Evolutionary conservation across 1,140 invertebrate species (phyloP).

Genomic region (Euglossa dilemma): DNA sequence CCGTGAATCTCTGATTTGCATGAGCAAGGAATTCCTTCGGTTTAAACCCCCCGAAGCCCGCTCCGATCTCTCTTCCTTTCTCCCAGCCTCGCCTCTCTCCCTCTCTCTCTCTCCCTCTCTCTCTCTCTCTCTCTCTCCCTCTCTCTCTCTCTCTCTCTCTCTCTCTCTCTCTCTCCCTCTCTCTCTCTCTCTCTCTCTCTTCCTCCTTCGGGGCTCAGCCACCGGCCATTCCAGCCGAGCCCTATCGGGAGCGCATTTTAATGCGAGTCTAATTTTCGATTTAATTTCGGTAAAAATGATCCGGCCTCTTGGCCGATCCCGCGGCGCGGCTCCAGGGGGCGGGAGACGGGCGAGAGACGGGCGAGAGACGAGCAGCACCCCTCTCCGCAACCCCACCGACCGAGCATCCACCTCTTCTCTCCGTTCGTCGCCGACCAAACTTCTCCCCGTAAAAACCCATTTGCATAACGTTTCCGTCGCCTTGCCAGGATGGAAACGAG

Average conservation of each 20-base stretch:
- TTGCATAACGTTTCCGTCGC: slow-evolving; percentile 77
- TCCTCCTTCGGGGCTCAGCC: slow-evolving; percentile 58
- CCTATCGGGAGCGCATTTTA: slow-evolving; percentile 78
- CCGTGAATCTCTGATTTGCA: slow-evolving; percentile 75
- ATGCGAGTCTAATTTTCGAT: slow-evolving; percentile 80
- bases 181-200: not conserved
- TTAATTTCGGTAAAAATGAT: slow-evolving; percentile 81
- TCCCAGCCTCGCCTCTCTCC: not conserved
- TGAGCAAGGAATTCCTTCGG: slow-evolving; percentile 76
- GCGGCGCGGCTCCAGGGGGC: slow-evolving; percentile 40
- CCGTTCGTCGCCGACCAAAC: slow-evolving; percentile 68
- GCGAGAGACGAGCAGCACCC: slow-evolving; percentile 39
- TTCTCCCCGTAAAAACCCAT: slow-evolving; percentile 74
- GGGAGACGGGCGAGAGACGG: slow-evolving; percentile 39
- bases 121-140: not conserved
- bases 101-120: not conserved
- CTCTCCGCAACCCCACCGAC: slow-evolving; percentile 40
- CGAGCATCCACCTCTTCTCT: slow-evolving; percentile 21
- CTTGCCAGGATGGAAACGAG: slow-evolving; percentile 74
- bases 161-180: too few relatives aligned
- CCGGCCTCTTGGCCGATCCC: slow-evolving; percentile 66
- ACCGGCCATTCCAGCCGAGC: slow-evolving; percentile 70
- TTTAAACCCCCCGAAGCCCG: slow-evolving; percentile 66
- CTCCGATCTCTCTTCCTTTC: slow-evolving; percentile 39
- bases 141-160: not conserved